Base-by-base conservation (phyloP, 2,888 invertebrate genomes). In the Microctonus hyperodae region DNA sequence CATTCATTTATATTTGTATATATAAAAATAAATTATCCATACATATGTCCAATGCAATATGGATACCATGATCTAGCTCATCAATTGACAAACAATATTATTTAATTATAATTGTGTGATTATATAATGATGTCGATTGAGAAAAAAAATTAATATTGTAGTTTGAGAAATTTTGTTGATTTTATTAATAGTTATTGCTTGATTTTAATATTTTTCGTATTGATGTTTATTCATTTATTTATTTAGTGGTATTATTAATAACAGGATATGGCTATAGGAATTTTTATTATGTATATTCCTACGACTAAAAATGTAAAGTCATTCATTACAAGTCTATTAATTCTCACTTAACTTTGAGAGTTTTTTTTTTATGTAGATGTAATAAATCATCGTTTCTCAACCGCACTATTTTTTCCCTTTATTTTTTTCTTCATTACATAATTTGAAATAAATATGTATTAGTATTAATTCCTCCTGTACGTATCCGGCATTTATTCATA, bases 311-410 rank as follows among this genome's bases (percentile, higher is more conserved):
- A 65, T 65, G 58, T 37, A 40, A 59, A 65, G 50, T 57, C 37
- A 28, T 65, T 65, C 16, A 65, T 59, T 59, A 65, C 31, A 10
- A 25, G 59, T 65, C 51, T 65, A 65, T 65, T 65, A 58, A 65
- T 65, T 40, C 58, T 59, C 64, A 64, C 37, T 50, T 16, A 50
- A 50, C 48, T 6, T 23, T n/a, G 9, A 13, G 6, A 11, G 33
- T 53, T 22, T 11, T 28, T 53, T 35, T 53, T 50, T 20, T 4
- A 20, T 22, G 9, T 50, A 10, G 3, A 50, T n/a, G n/a, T 50
- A 22, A 62, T 62, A 51, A 53, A 53, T 51, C 37, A 62, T 35
- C 13, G 22, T 22, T 50, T 53, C 51, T 22, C 51, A 50, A 60
- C 33, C 22, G 50, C 50, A 33, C 33, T 2, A 60, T 60, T 50